phyloP scores from a whole-genome alignment of 2,888 invertebrate genomes.

The Drosophila crucigera region DNA sequence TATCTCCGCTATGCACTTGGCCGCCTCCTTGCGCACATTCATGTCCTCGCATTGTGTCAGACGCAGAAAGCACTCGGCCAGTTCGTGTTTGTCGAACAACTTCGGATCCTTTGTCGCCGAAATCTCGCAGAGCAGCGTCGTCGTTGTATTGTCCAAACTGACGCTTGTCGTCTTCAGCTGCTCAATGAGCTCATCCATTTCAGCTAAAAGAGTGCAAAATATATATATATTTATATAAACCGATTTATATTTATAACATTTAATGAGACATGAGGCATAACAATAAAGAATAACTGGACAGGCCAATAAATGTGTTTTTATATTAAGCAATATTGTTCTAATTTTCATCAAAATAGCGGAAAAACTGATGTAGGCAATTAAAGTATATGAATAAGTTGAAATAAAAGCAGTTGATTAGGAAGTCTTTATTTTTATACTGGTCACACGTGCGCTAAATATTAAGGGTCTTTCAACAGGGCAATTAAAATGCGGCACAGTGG shows the following conservation, averaged over 20 bases:
- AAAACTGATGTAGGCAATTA: background rate
- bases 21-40: conserved; percentile 87
- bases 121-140: conserved; percentile 81
- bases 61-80: conserved; percentile 82
- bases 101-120: conserved; percentile 84
- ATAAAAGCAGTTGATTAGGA: background rate
- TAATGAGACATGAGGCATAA: background rate
- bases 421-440: background rate
- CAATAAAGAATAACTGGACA: background rate
- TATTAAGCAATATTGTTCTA: background rate
- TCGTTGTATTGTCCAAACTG: conserved; percentile 69
- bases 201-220: conserved; percentile 62
- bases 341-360: background rate
- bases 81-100: conserved; percentile 83
- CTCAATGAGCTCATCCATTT: conserved; percentile 85
- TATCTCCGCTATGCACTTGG: conserved; percentile 92
- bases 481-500: conserved; percentile 31
- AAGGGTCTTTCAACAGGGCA: conserved; percentile 23
- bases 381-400: background rate
- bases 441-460: conserved; percentile 1
- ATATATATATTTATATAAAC: background rate
- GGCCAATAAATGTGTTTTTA: background rate
- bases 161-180: conserved; percentile 83
- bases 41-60: conserved; percentile 83
- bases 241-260: background rate